These are phyloP conservation scores for Agriotes lineatus DNA, from an alignment of 2,888 invertebrate genomes.

Conservation along the genomic window DNA sequence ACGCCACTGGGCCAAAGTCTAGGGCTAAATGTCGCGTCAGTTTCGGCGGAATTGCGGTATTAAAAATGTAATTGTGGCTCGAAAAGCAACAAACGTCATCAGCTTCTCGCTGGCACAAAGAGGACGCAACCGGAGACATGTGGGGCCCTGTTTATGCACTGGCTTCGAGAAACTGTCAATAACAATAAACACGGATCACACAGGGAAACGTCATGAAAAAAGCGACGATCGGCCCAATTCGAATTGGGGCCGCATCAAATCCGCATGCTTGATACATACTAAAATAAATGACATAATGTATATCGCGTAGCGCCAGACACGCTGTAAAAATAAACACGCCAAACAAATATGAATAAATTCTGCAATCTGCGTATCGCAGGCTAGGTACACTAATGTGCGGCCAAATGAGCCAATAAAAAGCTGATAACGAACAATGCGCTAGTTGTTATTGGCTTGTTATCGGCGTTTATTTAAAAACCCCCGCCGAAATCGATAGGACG, in stretches of 20 bases:
- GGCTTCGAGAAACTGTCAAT: too few relatives aligned
- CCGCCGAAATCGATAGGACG: conserved; percentile 15
- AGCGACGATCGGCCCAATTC: too few relatives aligned
- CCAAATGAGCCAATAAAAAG: conserved; percentile 5
- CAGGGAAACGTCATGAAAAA: too few relatives aligned
- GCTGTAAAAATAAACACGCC: conserved; percentile 40
- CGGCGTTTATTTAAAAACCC: conserved; percentile 12
- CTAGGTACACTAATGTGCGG: conserved; percentile 12
- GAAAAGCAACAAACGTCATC: too few relatives aligned
- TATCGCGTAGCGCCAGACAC: conserved; percentile 36
- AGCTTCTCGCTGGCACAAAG: too few relatives aligned
- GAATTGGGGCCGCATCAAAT: too few relatives aligned
- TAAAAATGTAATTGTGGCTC: too few relatives aligned
- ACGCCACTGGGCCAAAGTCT: too few relatives aligned
- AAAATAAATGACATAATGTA: conserved; percentile 35
- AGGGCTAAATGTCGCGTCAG: too few relatives aligned
- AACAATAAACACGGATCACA: background rate
- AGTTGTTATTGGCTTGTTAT: conserved; percentile 25
- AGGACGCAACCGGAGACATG: too few relatives aligned
- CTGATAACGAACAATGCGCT: conserved; percentile 24
- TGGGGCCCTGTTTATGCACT: too few relatives aligned
- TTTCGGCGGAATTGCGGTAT: too few relatives aligned
- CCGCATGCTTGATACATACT: conserved; percentile 21
- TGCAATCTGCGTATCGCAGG: conserved; percentile 17
- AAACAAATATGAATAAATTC: conserved; percentile 35